Base-by-base conservation (phyloP, 92 coral and sea anemone species). In the Virgularia gustaviana region DNA sequence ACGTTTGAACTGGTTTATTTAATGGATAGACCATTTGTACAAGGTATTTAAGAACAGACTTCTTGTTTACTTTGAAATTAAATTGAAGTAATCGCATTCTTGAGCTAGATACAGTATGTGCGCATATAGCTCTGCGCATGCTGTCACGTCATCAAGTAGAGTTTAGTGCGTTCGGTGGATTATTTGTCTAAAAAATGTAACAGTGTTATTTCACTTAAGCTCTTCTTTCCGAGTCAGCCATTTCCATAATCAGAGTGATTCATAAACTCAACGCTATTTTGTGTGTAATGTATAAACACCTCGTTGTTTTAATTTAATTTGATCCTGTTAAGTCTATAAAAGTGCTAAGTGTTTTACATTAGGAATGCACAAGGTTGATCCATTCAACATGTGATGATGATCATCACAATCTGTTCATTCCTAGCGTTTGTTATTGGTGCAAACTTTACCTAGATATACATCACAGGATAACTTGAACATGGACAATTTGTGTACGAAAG, bases 221-320 rank as follows among this genome's bases (percentile, higher is more conserved):
- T 3, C 10, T 52, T 9, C 30, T 22, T 24, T 29, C 24, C 34
- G 61, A 45, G n/a, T 49, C 22, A 30, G 18, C 34, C 75, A n/a
- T 68, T 32, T 32, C 44, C 35, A 25, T 68, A 68, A 68, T 68
- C 75, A 49, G n/a, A n/a, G 61, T 49, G 49, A 36, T 68, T 49
- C 75, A 68, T 68, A 68, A 68, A 68, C 75, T 68, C 75, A 68
- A 51, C 75, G 75, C 75, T 61, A 28, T 68, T 49, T 49, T 68
- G 45, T 60, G 66, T 18, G 16, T 60, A 36, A 16, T 49, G 62
- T 68, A 68, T 68, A 68, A 68, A 68, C 75, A 68, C 60, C 44
- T 68, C 75, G 75, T 68, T 68, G 75, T 68, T 68, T 68, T 68
- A 68, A 68, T 68, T 68, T 68, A 68, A 68, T 68, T 68, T 68